A percentile compares a stretch with the other conserved stretches of the same genome.
These are phyloP conservation scores for Cathartes aura DNA, from an alignment of 2,113 vertebrate species.

Conservation along the genomic window DNA sequence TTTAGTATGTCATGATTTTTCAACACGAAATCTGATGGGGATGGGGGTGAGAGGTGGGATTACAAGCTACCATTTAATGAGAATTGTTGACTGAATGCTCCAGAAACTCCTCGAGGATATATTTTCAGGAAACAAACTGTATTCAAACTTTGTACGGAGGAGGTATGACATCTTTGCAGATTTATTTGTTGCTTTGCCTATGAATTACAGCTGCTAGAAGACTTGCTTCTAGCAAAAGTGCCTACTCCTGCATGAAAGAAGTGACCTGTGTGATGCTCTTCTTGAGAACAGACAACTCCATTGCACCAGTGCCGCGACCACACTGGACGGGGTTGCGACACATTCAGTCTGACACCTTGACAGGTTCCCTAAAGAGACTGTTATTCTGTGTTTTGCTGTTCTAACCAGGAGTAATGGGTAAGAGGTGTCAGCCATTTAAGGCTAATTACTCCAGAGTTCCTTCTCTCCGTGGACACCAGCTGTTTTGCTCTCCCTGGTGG, in stretches of 20 bases:
- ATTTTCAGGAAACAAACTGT: conserved; percentile 17
- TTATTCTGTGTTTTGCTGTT: background rate
- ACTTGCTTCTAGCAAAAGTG: background rate
- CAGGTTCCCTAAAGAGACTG: background rate
- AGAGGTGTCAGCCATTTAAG: conserved; percentile 36
- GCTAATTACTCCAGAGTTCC: conserved; percentile 41
- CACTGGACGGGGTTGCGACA: background rate
- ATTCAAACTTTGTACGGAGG: background rate
- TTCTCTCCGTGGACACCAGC: conserved; percentile 24
- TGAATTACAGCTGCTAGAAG: conserved; percentile 7
- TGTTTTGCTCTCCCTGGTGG: conserved; percentile 44
- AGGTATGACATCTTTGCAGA: background rate
- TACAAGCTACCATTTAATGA: background rate
- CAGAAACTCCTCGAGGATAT: background rate
- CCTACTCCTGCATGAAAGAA: background rate
- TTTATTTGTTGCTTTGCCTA: background rate
- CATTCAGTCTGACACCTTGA: background rate
- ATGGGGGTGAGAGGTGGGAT: background rate
- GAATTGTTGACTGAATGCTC: background rate
- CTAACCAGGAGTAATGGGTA: conserved; percentile 20
- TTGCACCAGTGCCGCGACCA: rapidly evolving
- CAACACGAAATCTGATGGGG: background rate
- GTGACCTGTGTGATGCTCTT: background rate
- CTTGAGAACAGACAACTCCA: background rate
- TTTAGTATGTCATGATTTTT: conserved; percentile 13